Evolutionary conservation across 2,888 invertebrate species (phyloP).

Genomic region (Tanypteryx hageni): DNA sequence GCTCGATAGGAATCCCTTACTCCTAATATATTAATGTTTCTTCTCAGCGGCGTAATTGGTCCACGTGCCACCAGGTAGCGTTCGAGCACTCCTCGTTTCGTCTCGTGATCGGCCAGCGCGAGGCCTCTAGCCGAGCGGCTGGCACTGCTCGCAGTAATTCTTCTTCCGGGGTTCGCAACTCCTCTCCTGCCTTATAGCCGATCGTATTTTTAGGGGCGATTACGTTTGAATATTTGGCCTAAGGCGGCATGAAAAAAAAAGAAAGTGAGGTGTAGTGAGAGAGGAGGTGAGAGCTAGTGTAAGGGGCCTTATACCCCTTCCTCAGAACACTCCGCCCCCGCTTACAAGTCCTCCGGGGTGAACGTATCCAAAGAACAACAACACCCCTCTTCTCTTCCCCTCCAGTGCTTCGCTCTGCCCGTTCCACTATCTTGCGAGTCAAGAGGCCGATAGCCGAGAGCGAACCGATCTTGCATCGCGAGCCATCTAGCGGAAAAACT

Average conservation of each 20-base stretch:
- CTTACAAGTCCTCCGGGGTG: constrained; percentile 31
- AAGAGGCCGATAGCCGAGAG: not conserved
- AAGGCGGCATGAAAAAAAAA: not conserved
- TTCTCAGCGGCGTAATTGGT: not conserved
- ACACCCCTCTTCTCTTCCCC: constrained; percentile 14
- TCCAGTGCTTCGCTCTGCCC: not conserved
- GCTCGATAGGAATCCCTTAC: too few species aligned
- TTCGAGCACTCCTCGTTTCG: not conserved
- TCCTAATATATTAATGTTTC: too few species aligned
- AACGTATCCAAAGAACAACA: constrained; percentile 61
- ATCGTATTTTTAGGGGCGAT: constrained; percentile 42
- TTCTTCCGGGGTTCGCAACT: not conserved
- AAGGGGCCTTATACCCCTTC: not conserved
- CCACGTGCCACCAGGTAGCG: not conserved
- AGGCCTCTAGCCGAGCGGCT: not conserved
- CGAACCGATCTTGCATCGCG: not conserved
- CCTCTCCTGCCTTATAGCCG: not conserved
- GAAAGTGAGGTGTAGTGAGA: constrained; percentile 12
- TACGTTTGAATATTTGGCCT: constrained; percentile 38
- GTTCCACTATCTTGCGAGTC: not conserved
- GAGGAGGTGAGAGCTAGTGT: constrained; percentile 20
- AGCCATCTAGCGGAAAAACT: constrained; percentile 9
- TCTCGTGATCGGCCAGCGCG: not conserved
- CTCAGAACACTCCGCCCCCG: not conserved
- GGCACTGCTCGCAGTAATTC: not conserved